These are phyloP conservation scores for Aix galericulata DNA, from an alignment of 2,113 vertebrate species.

Conservation along the genomic window DNA sequence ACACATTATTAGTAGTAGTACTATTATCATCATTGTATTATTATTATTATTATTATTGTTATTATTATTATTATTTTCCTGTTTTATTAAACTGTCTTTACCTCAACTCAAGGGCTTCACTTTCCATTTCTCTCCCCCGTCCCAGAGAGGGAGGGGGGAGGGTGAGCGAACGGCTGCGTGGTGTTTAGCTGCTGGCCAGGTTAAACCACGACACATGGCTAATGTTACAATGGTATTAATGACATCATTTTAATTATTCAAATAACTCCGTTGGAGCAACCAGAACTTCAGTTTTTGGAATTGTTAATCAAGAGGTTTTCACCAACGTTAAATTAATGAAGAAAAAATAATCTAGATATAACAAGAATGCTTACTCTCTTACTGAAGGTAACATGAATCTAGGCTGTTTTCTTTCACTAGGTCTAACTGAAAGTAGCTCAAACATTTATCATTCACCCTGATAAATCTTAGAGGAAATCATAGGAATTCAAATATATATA, in stretches of 20 bases:
- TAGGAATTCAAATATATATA: neutral
- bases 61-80: no score
- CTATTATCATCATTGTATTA: no score
- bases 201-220: neutral
- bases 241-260: neutral
- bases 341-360: neutral
- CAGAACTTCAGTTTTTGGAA: neutral
- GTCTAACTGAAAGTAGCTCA: neutral
- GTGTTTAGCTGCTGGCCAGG: no score
- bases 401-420: neutral
- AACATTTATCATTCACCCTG: neutral
- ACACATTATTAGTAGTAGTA: no score
- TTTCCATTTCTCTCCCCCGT: no score
- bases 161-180: no score
- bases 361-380: neutral
- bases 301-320: neutral
- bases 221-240: neutral
- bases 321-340: neutral
- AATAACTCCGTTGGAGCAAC: neutral
- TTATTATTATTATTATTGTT: no score
- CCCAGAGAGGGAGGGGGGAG: no score
- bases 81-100: no score
- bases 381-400: neutral
- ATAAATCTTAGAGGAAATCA: neutral
- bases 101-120: no score